phyloP scores from a whole-genome alignment of 2,888 invertebrate species.

The Perizoma flavofasciatum region DNA sequence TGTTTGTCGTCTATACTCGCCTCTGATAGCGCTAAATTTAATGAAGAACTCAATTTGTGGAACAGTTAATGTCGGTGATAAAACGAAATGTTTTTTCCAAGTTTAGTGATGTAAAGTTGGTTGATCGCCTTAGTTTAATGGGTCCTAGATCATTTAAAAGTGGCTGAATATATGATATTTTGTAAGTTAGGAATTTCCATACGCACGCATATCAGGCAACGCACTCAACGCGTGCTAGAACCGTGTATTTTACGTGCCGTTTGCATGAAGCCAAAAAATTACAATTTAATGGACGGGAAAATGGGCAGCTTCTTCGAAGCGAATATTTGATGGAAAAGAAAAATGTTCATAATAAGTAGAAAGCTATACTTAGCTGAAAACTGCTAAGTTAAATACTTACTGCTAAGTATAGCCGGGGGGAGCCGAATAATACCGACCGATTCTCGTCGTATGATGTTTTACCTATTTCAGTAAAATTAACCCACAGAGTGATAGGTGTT shows the following conservation, averaged over 20 bases:
- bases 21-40: slow-evolving; percentile 51
- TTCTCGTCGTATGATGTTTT: neutral
- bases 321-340: too few species aligned
- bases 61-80: slow-evolving; percentile 38
- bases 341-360: too few species aligned
- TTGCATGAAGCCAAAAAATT: neutral
- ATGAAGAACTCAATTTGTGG: slow-evolving; percentile 55
- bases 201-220: neutral
- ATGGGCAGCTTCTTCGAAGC: too few species aligned
- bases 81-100: slow-evolving; percentile 9
- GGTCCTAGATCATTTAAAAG: neutral
- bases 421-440: too few species aligned
- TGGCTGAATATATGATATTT: slow-evolving; percentile 2
- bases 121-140: neutral
- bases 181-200: too few species aligned
- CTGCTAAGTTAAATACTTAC: too few species aligned
- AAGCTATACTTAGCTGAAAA: too few species aligned
- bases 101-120: neutral
- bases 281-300: neutral
- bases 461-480: slow-evolving; percentile 25
- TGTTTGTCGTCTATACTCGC: slow-evolving; percentile 56
- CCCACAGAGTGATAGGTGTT: slow-evolving; percentile 27
- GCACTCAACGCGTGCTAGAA: neutral
- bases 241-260: too few species aligned
- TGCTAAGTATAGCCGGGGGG: too few species aligned